Percentiles rank a stretch among this genome's conserved stretches.
These are phyloP conservation scores for Cynodonichthys magdalenae DNA, from an alignment of 2,797 vertebrate species.

Conservation along the genomic window DNA sequence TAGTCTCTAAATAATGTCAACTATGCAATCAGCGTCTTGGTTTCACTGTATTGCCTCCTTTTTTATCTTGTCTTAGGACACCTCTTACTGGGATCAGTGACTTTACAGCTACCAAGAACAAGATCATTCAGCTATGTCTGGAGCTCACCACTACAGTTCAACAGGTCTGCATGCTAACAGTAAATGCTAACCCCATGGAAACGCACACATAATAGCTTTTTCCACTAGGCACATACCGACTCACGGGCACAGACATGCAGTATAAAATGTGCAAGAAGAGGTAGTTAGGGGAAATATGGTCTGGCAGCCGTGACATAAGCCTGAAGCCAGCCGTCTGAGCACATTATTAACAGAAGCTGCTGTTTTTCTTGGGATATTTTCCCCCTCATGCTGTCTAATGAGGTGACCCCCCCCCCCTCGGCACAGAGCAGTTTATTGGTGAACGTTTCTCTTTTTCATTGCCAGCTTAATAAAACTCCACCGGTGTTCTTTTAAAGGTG, in stretches of 20 bases:
- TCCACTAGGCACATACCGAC: slow-evolving; percentile 51
- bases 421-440: slow-evolving; percentile 57
- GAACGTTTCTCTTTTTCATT: slow-evolving; percentile 57
- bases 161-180: slow-evolving; percentile 85
- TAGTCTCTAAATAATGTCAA: not conserved
- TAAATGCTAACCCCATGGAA: slow-evolving; percentile 20
- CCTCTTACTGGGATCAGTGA: slow-evolving; percentile 96
- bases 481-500: slow-evolving; percentile 48
- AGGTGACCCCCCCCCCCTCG: slow-evolving; percentile 57
- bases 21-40: not conserved
- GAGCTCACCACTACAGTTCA: slow-evolving; percentile 97
- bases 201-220: slow-evolving; percentile 44
- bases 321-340: slow-evolving; percentile 64
- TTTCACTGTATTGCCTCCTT: too few relatives aligned
- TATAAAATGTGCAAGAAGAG: slow-evolving; percentile 45
- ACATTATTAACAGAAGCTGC: slow-evolving; percentile 50
- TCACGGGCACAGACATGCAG: slow-evolving; percentile 48
- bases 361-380: slow-evolving; percentile 65
- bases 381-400: slow-evolving; percentile 55
- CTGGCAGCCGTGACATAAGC: slow-evolving; percentile 57
- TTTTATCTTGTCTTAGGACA: slow-evolving; percentile 80
- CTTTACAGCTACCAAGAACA: slow-evolving; percentile 96
- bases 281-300: slow-evolving; percentile 65
- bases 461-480: slow-evolving; percentile 69
- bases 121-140: slow-evolving; percentile 98